Conservation (phyloP, 2,888 invertebrate genomes). For the Silvanus unidentatus region DNA sequence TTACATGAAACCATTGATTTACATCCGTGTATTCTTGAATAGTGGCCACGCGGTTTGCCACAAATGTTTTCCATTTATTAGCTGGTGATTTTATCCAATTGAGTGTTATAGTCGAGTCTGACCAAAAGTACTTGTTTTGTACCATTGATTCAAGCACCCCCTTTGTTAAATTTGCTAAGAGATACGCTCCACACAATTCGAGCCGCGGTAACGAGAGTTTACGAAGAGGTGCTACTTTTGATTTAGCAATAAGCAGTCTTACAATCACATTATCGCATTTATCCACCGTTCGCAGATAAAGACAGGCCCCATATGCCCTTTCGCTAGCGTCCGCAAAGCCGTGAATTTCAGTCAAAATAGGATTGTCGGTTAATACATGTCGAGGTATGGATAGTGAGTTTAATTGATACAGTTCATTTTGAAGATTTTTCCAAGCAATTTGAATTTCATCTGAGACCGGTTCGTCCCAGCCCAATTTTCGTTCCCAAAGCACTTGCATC, state of each 20-base stretch:
- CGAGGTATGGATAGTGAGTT: conserved; percentile 3
- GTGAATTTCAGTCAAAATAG: conserved; percentile 11
- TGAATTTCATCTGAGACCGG: not conserved
- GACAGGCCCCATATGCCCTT: conserved; percentile 16
- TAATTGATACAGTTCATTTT: not conserved
- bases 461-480: conserved; percentile 14
- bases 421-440: not conserved
- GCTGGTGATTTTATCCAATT: conserved; percentile 9
- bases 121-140: conserved; percentile 16
- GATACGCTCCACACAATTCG: conserved; percentile 26
- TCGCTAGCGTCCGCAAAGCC: conserved; percentile 21
- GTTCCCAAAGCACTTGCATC: conserved; percentile 14
- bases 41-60: conserved; percentile 21
- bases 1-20: conserved; percentile 17
- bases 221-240: conserved; percentile 29
- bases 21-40: conserved; percentile 15
- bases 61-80: conserved; percentile 21
- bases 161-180: conserved; percentile 15
- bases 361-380: conserved; percentile 2
- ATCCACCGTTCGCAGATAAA: conserved; percentile 14
- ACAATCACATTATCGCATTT: conserved; percentile 2
- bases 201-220: conserved; percentile 21
- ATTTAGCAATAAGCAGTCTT: conserved; percentile 26
- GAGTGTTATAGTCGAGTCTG: conserved; percentile 23
- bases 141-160: conserved; percentile 6